Conservation (phyloP, 2,888 invertebrate genomes). For the Athripsodes cinereus region DNA sequence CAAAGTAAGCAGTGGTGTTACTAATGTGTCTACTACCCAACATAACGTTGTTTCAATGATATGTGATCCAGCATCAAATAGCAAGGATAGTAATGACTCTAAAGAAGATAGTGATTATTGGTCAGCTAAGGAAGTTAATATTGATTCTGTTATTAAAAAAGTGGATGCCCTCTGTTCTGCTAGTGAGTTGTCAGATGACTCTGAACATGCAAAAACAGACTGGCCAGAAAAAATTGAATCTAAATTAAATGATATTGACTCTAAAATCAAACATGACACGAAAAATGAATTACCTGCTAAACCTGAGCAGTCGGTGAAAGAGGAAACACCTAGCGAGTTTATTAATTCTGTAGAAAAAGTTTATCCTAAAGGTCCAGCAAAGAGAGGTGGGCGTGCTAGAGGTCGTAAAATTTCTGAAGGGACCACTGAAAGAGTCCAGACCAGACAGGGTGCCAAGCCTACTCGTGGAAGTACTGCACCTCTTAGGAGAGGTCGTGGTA, state of each 20-base stretch:
- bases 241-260: conserved; percentile 28
- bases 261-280: conserved; percentile 31
- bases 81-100: conserved; percentile 24
- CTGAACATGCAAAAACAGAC: conserved; percentile 33
- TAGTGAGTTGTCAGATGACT: conserved; percentile 40
- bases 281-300: conserved; percentile 3
- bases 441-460: conserved; percentile 45
- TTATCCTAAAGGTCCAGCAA: conserved; percentile 28
- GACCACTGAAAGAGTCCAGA: conserved; percentile 39
- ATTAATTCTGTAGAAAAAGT: conserved; percentile 4
- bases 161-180: conserved; percentile 61
- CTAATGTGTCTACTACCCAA: background rate
- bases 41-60: background rate
- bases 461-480: conserved; percentile 37
- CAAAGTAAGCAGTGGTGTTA: background rate
- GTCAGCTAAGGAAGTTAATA: conserved; percentile 73
- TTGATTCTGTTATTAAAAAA: conserved; percentile 76
- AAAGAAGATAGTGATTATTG: conserved; percentile 70
- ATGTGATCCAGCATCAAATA: conserved; percentile 9
- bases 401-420: conserved; percentile 32
- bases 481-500: conserved; percentile 43
- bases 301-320: conserved; percentile 2
- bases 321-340: conserved; percentile 1
- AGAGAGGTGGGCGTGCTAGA: conserved; percentile 40
- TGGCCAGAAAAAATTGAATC: conserved; percentile 23